These are phyloP conservation scores for Harpegnathos saltator DNA, from an alignment of 1,140 invertebrate species.

Conservation along the genomic window DNA sequence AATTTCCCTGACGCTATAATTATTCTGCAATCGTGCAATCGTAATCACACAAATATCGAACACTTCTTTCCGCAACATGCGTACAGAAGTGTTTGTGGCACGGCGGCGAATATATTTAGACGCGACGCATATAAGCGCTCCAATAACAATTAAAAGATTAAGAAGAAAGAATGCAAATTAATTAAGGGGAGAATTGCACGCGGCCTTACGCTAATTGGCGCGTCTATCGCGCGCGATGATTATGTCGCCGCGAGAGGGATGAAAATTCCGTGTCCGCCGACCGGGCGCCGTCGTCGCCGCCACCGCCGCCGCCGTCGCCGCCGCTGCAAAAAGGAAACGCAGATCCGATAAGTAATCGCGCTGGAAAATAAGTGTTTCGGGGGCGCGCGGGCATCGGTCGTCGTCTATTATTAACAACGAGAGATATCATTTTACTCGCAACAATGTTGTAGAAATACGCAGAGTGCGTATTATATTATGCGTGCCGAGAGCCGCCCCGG, in stretches of 20 bases:
- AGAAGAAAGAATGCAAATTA: slow-evolving; percentile 12
- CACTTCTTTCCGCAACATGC: no score
- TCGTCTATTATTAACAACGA: slow-evolving; percentile 53
- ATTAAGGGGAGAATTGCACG: slow-evolving; percentile 14
- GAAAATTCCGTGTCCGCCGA: slow-evolving; percentile 10
- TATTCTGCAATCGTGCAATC: no score
- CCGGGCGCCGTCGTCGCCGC: slow-evolving; percentile 1
- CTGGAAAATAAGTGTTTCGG: slow-evolving; percentile 39
- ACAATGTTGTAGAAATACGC: slow-evolving; percentile 18
- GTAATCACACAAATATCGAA: no score
- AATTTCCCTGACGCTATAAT: no score
- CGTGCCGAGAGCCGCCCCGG: no score
- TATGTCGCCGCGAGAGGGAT: slow-evolving; percentile 18
- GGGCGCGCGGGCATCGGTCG: slow-evolving; percentile 22
- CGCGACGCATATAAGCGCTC: slow-evolving; percentile 7
- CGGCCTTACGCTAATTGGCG: slow-evolving; percentile 23
- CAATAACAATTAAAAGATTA: slow-evolving; percentile 19
- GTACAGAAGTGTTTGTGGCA: slow-evolving; percentile 21
- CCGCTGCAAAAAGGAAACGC: slow-evolving; percentile 27
- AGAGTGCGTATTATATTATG: no score
- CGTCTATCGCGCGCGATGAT: slow-evolving; percentile 12
- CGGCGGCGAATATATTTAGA: not conserved
- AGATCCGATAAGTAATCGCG: slow-evolving; percentile 45
- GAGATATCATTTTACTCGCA: slow-evolving; percentile 37
- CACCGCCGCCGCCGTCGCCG: not conserved